phyloP scores from a whole-genome alignment of 2,888 invertebrate species.

The Lithosia quadra region DNA sequence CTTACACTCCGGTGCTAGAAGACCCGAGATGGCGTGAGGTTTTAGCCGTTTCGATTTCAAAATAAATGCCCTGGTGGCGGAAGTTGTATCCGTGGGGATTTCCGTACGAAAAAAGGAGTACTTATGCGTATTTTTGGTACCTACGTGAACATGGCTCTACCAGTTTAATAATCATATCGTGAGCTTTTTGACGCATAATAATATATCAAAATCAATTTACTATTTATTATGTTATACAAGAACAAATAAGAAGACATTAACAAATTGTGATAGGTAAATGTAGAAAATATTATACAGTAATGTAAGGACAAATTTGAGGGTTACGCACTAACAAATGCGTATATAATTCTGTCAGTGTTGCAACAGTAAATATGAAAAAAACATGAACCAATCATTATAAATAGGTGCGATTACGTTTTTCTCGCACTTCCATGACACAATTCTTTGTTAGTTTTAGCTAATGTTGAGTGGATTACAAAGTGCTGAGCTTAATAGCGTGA shows the following conservation, averaged over 20 bases:
- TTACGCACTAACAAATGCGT: not conserved
- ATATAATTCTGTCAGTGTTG: not conserved
- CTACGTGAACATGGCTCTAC: too few species aligned
- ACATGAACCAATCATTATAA: constrained; percentile 26
- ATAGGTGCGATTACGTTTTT: constrained; percentile 41
- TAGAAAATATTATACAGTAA: not conserved
- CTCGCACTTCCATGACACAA: constrained; percentile 45
- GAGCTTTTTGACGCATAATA: not conserved
- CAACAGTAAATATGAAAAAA: not conserved
- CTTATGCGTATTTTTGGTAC: too few species aligned
- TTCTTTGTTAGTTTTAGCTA: constrained; percentile 43
- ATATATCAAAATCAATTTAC: not conserved
- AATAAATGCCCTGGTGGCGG: too few species aligned
- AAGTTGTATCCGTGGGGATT: too few species aligned
- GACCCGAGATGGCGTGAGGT: too few species aligned
- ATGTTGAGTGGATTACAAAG: constrained; percentile 40
- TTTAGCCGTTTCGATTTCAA: too few species aligned
- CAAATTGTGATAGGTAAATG: not conserved
- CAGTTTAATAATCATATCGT: not conserved
- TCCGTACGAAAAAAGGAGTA: too few species aligned
- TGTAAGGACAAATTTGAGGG: not conserved
- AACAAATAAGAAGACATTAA: too few species aligned
- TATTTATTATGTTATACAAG: too few species aligned
- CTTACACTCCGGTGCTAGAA: too few species aligned
- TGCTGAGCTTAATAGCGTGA: constrained; percentile 20